Percentiles rank a stretch among this genome's conserved stretches.
phyloP scores from a whole-genome alignment of 1,140 invertebrate genomes.

The Subanguina moxae region DNA sequence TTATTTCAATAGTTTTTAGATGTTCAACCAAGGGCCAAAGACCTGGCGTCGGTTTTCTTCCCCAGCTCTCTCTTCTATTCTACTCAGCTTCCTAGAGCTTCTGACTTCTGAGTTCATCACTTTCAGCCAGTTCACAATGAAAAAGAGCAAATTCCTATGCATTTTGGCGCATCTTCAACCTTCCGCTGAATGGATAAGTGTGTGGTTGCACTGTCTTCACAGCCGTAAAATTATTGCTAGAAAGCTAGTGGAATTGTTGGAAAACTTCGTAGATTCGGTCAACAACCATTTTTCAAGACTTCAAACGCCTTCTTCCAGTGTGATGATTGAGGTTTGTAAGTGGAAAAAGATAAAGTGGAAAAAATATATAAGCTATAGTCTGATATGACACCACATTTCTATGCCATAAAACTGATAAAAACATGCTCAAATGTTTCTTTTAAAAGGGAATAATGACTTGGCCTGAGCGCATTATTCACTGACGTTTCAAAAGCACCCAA shows the following conservation, averaged over 20 bases:
- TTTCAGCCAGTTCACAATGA: neutral
- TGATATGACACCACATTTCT: too few relatives aligned
- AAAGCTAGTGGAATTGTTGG: neutral
- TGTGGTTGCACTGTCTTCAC: constrained; percentile 8
- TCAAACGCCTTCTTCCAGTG: too few relatives aligned
- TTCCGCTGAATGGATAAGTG: constrained; percentile 9
- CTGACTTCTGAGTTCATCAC: constrained; percentile 7
- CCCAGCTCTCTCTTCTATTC: neutral
- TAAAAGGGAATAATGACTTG: too few relatives aligned
- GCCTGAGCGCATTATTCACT: too few relatives aligned
- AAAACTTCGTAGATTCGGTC: neutral
- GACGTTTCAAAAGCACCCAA: too few relatives aligned
- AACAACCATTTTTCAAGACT: too few relatives aligned
- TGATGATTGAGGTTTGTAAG: too few relatives aligned
- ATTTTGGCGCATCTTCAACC: constrained; percentile 10
- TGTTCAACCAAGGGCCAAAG: constrained; percentile 8
- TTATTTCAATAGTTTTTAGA: constrained; percentile 12
- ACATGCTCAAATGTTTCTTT: too few relatives aligned
- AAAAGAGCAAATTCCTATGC: constrained; percentile 1
- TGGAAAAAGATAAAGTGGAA: too few relatives aligned
- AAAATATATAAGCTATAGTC: too few relatives aligned
- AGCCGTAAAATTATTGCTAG: neutral
- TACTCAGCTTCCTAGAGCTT: constrained; percentile 18
- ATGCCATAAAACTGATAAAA: too few relatives aligned
- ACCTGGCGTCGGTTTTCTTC: constrained; percentile 16